phyloP scores from a whole-genome alignment of 1,140 invertebrate genomes.

The Gonatopus flavifemur region DNA sequence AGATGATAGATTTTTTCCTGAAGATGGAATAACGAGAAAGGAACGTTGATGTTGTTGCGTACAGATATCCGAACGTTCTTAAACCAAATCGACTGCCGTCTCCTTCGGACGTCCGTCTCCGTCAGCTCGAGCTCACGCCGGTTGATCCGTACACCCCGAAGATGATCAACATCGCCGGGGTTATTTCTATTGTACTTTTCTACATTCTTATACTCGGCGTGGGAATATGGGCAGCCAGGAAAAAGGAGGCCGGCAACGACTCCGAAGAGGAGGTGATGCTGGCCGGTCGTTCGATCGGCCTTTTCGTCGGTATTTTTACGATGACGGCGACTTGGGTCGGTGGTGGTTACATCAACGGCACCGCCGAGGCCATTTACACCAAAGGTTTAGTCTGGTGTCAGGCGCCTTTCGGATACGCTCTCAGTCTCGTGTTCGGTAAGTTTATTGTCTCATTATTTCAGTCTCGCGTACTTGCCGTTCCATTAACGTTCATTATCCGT shows the following conservation, averaged over 20 bases:
- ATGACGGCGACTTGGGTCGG: conserved; percentile 99
- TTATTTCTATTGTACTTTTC: conserved; percentile 91
- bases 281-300: conserved; percentile 91
- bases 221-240: conserved; percentile 93
- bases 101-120: conserved; percentile 47
- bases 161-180: conserved; percentile 88
- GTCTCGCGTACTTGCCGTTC: background rate
- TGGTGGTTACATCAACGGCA: conserved; percentile 98
- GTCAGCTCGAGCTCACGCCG: conserved; percentile 49
- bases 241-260: conserved; percentile 82
- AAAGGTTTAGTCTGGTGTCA: conserved; percentile 93
- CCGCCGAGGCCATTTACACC: conserved; percentile 93
- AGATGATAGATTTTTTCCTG: background rate
- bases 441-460: no score
- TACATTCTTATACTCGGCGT: conserved; percentile 90
- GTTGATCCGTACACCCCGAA: conserved; percentile 55
- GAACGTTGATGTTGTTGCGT: background rate
- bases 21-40: background rate
- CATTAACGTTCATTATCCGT: no score
- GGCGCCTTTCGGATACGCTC: conserved; percentile 95
- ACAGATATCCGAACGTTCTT: conserved; percentile 47
- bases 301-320: conserved; percentile 96
- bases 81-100: conserved; percentile 47
- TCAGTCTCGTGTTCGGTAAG: conserved; percentile 89
- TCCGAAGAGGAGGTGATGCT: conserved; percentile 96